Base-by-base conservation (phyloP, 1,140 invertebrate genomes). In the Coenobita brevimanus region DNA sequence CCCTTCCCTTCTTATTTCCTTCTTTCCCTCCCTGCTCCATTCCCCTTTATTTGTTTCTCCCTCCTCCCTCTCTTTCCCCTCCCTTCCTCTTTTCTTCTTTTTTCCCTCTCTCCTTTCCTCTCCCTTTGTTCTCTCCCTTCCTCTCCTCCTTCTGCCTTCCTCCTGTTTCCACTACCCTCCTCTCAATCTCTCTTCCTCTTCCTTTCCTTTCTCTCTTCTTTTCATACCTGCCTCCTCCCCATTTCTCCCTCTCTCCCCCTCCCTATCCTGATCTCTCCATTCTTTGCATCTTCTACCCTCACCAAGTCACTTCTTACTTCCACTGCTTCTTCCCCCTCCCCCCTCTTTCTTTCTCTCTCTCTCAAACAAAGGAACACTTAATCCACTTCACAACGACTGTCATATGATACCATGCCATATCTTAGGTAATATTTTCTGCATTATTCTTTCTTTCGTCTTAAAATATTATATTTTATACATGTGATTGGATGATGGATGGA, bases 291-390 rank as follows among this genome's bases (percentile, higher is more conserved):
- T 24, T n/a, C 30, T 33, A 24, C 64, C 6, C 64, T 24, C n/a
- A n/a, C n/a, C n/a, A n/a, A n/a, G n/a, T n/a, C n/a, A n/a, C n/a
- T n/a, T n/a, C n/a, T n/a, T n/a, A n/a, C 46, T 17, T 50, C 6
- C 46, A 50, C 46, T 50, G 46, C 17, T 50, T 8, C 6, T 6
- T 17, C 46, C 46, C 6, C 46, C 64, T 67, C 64, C 4, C 64
- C n/a, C n/a, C n/a, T 67, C n/a, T 67, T 6, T 33, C 64, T 67
- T 33, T 67, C 64, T 67, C 64, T 67, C 64, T n/a, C n/a, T 67
- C 30, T 24, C 30, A 10, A 10, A 57, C 10, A 57, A 57, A 57
- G 13, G 10, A 57, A 13, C n/a, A n/a, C 54, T 10, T 10, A n/a
- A 57, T 10, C 13, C n/a, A 57, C 13, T 57, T 57, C 54, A 57